phyloP scores from a whole-genome alignment of 1,140 invertebrate species.

The Trichonephila clavipes region DNA sequence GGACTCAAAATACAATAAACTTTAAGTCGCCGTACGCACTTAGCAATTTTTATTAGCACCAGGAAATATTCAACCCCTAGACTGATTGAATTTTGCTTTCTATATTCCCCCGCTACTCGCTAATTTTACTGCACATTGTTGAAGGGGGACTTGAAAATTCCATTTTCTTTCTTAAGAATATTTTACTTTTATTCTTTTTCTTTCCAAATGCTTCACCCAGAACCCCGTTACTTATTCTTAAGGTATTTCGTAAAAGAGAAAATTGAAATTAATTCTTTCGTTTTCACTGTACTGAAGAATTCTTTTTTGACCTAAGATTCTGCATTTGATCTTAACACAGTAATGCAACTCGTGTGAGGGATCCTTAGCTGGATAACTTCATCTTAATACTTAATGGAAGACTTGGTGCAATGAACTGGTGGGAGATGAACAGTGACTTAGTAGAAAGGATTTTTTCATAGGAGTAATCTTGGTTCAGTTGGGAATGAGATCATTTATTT shows the following conservation, averaged over 20 bases:
- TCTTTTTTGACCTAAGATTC: constrained; percentile 28
- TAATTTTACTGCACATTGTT: neutral
- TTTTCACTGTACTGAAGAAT: constrained; percentile 7
- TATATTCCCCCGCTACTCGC: too few species aligned
- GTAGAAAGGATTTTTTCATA: neutral
- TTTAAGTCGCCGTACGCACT: neutral
- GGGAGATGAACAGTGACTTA: neutral
- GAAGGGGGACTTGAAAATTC: constrained; percentile 18
- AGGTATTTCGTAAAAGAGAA: neutral
- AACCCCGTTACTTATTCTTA: constrained; percentile 29
- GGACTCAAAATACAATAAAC: neutral
- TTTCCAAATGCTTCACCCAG: constrained; percentile 8
- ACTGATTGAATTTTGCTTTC: constrained; percentile 40
- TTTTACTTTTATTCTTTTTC: neutral
- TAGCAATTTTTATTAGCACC: constrained; percentile 19
- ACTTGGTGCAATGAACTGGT: neutral
- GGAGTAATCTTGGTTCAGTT: neutral
- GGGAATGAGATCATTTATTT: neutral
- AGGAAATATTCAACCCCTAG: neutral
- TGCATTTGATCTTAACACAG: neutral
- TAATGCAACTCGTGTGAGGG: neutral
- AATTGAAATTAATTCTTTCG: constrained; percentile 23
- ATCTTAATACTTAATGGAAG: neutral
- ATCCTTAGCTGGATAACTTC: neutral
- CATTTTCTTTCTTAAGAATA: constrained; percentile 31